phyloP scores from a whole-genome alignment of 2,888 invertebrate genomes.

The Dryobotodes eremita region DNA sequence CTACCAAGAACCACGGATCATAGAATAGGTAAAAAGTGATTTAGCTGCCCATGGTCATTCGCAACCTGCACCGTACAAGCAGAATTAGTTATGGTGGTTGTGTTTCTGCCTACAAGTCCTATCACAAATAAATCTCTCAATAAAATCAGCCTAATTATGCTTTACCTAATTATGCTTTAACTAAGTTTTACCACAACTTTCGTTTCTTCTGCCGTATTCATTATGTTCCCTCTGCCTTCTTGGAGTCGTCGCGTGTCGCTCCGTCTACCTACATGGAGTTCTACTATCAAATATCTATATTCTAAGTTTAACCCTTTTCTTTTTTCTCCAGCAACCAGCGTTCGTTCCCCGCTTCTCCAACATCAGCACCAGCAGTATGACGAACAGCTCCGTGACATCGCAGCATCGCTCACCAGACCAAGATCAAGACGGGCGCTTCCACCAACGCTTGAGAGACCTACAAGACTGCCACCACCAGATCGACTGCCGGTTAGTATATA shows the following conservation, averaged over 20 bases:
- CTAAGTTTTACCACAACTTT: background rate
- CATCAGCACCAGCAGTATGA: slow-evolving; percentile 90
- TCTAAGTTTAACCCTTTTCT: background rate
- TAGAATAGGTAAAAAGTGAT: background rate
- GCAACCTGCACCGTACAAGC: background rate
- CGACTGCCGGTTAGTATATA: slow-evolving; percentile 81
- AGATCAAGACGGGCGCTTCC: slow-evolving; percentile 89
- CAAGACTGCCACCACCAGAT: slow-evolving; percentile 87
- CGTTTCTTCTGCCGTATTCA: background rate
- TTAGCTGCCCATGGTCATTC: background rate
- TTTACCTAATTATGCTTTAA: background rate
- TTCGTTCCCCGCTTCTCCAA: slow-evolving; percentile 86
- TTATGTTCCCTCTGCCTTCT: background rate
- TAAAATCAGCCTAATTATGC: background rate
- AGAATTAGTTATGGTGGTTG: background rate
- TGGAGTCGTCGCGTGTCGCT: background rate
- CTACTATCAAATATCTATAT: background rate
- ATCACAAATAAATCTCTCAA: background rate
- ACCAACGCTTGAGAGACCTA: slow-evolving; percentile 91
- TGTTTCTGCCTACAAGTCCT: background rate
- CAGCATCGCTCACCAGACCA: slow-evolving; percentile 95
- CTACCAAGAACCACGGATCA: background rate
- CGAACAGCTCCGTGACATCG: slow-evolving; percentile 95
- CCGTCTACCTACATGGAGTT: no score
- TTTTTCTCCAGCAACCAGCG: slow-evolving; percentile 71